Evolutionary conservation across 2,888 invertebrate species (phyloP), one percentile per base, ranked within the genome.

Genomic region (Cosmorhoe ocellata): DNA sequence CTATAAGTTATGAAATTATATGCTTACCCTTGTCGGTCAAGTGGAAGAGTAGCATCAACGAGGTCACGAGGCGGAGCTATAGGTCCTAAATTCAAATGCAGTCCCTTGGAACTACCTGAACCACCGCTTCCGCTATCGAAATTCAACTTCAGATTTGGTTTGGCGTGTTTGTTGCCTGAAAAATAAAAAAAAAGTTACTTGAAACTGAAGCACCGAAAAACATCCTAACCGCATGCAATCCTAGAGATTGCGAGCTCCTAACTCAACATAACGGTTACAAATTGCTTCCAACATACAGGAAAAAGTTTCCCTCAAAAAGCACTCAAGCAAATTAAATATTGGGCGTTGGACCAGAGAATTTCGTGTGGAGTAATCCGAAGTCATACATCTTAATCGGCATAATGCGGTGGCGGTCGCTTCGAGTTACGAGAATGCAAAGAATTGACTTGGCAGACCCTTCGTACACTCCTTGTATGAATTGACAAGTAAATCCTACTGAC

Each of bases 11-110:
- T n/a, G n/a, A n/a, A 36, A 28, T 7, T 18, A 11, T 8, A 12
- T 42, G 82, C 92, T 85, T 84, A 97, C 97, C 95, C 96, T 91
- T 97, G 97, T 79, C 96, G 92, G 79, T 97, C 96, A 61, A 97
- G 91, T 59, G 97, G 96, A 66, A 97, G 91, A 59, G 94, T 92
- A 4, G 94, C 92, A 76, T 97, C 97, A 62, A 97, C 94, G 57
- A 94, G 91, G 76, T 96, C 95, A 56, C 94, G 93, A 41, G 94
- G 93, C 49, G 93, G 93, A 51, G 91, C 91, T 66, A 90, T 86
- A 57, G 91, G 92, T 71, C 92, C 92, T 65, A 96, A 91, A 87
- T 95, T 95, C 71, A 96, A 91, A 69, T 94, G 95, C 69, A 96
- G 84, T 73, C 92, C 92, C 65, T 91, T 81, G 65, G 85, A 77